phyloP scores from a whole-genome alignment of 1,140 invertebrate genomes.

The Dendroctonus valens region DNA sequence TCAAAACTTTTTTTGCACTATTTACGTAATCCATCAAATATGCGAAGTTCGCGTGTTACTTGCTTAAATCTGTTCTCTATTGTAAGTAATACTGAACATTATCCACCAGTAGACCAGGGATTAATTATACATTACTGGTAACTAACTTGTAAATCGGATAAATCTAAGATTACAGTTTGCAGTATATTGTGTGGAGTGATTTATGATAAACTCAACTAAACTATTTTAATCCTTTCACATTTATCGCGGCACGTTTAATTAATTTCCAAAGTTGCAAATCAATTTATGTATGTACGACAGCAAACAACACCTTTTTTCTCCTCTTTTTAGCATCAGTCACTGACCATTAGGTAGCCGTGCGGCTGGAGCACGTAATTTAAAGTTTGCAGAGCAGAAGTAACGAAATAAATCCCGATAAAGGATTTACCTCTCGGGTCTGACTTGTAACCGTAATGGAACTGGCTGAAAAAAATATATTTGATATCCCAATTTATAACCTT shows the following conservation, averaged over 20 bases:
- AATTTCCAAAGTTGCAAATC: conserved; percentile 20
- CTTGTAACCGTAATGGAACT: conserved; percentile 19
- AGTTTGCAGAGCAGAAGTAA: conserved; percentile 31
- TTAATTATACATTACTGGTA: no score
- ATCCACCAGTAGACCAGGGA: no score
- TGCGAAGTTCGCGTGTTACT: no score
- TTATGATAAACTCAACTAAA: no score
- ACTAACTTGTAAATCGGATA: no score
- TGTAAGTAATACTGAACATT: no score
- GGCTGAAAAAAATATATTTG: conserved; percentile 1
- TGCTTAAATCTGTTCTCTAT: no score
- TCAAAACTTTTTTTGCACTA: no score
- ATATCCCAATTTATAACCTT: not conserved
- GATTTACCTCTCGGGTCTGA: conserved; percentile 22
- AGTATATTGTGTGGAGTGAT: no score
- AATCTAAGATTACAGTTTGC: no score
- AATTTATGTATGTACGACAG: conserved; percentile 20
- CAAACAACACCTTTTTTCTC: conserved; percentile 14
- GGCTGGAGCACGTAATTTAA: conserved; percentile 28
- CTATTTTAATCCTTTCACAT: no score
- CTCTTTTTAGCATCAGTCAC: conserved; percentile 24
- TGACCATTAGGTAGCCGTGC: conserved; percentile 29
- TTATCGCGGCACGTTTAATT: not conserved
- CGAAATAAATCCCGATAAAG: conserved; percentile 33
- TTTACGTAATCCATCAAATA: no score